Evolutionary conservation across 2,113 vertebrate species (phyloP).

Genomic region (Mesocricetus auratus): DNA sequence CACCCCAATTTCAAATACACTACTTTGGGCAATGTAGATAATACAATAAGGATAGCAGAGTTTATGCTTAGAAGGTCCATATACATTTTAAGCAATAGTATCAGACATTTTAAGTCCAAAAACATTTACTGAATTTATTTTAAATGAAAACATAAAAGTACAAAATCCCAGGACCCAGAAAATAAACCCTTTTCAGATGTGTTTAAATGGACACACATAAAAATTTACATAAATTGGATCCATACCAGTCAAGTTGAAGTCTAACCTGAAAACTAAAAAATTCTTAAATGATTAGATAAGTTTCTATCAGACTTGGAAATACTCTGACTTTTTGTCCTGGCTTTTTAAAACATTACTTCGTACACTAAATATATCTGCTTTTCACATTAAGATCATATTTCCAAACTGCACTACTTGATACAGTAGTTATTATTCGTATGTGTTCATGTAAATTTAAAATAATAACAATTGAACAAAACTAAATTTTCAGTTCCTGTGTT

Average conservation of each 20-base stretch:
- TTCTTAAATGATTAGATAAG: conserved; percentile 8
- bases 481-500: neutral
- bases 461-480: neutral
- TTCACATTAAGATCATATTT: neutral
- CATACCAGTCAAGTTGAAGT: neutral
- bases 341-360: conserved; percentile 36
- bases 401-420: neutral
- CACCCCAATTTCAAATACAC: neutral
- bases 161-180: neutral
- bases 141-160: neutral
- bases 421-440: neutral
- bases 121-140: neutral
- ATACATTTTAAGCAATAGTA: conserved; percentile 26
- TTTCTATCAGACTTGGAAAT: neutral
- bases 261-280: neutral
- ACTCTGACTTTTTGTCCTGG: conserved; percentile 1
- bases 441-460: conserved; percentile 57
- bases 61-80: conserved; percentile 25
- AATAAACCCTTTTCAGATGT: conserved; percentile 39
- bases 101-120: conserved; percentile 4
- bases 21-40: conserved; percentile 11
- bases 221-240: neutral
- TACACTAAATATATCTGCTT: neutral
- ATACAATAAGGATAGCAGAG: neutral
- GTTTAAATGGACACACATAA: neutral